Evolutionary conservation across 2,797 vertebrate species (phyloP).

Genomic region (Gambelia wislizenii): DNA sequence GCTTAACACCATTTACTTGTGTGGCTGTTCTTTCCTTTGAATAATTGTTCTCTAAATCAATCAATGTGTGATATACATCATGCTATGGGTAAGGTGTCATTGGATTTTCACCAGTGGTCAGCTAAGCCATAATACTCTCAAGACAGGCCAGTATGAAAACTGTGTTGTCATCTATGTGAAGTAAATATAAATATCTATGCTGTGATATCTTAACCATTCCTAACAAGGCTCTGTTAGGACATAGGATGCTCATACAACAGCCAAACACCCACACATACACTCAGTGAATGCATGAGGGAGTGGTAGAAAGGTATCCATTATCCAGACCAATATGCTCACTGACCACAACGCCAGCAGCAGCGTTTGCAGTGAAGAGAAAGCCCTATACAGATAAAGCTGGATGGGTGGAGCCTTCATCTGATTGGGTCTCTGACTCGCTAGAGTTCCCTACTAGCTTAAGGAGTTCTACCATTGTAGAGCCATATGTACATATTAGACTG

Average conservation of each 20-base stretch:
- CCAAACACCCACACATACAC: no score
- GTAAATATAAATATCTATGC: no score
- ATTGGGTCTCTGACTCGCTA: not conserved
- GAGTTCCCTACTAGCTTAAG: not conserved
- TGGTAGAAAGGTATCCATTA: not conserved
- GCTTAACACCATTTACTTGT: not conserved
- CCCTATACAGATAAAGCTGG: not conserved
- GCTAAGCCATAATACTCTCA: not conserved
- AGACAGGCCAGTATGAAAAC: not conserved
- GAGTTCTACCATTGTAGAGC: not conserved
- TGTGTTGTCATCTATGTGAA: not conserved
- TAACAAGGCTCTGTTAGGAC: not conserved
- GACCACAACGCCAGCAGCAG: not conserved
- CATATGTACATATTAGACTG: not conserved
- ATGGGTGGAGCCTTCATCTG: not conserved
- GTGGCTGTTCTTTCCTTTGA: constrained; percentile 12
- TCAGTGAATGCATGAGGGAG: not conserved
- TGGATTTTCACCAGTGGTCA: not conserved
- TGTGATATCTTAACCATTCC: not conserved
- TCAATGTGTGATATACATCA: not conserved
- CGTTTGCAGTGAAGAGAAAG: not conserved
- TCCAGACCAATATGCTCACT: not conserved
- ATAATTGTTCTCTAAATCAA: not conserved
- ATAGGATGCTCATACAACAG: not conserved
- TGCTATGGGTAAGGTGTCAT: not conserved